Conservation (phyloP, 2,113 vertebrate species). For the Alces alces region DNA sequence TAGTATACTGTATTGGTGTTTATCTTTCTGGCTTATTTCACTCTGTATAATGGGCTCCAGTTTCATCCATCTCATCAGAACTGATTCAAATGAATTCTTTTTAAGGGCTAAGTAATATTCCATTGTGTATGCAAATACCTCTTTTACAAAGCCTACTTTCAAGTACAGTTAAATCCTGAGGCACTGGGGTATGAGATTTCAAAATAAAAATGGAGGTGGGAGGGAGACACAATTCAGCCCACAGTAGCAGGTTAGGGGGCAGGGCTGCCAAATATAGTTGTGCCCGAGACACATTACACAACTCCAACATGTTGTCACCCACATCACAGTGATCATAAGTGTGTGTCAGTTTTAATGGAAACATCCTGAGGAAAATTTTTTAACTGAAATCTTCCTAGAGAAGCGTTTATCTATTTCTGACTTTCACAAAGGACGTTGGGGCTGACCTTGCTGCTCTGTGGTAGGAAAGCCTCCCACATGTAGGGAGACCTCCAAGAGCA, state of each 20-base stretch:
- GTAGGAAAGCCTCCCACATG: neutral
- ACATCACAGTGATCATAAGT: neutral
- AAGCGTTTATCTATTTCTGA: neutral
- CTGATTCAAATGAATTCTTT: too few relatives aligned
- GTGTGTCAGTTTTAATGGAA: neutral
- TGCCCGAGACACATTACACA: neutral
- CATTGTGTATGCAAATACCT: neutral
- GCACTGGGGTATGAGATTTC: neutral
- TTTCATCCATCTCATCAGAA: too few relatives aligned
- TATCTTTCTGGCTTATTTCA: too few relatives aligned
- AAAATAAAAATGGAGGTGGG: neutral
- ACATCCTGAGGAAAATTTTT: neutral
- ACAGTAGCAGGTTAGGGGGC: neutral
- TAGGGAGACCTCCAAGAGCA: neutral
- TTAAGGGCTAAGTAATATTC: too few relatives aligned
- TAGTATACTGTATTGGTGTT: too few relatives aligned
- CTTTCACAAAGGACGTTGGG: neutral
- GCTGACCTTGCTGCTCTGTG: neutral
- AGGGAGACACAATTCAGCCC: neutral
- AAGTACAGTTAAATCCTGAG: neutral
- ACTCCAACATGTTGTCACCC: neutral
- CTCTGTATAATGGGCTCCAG: too few relatives aligned
- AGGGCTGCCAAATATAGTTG: neutral
- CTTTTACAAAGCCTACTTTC: neutral
- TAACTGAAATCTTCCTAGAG: neutral